These are phyloP conservation scores for Muscicapa adusta DNA, from an alignment of 2,113 vertebrate genomes.

Conservation along the genomic window DNA sequence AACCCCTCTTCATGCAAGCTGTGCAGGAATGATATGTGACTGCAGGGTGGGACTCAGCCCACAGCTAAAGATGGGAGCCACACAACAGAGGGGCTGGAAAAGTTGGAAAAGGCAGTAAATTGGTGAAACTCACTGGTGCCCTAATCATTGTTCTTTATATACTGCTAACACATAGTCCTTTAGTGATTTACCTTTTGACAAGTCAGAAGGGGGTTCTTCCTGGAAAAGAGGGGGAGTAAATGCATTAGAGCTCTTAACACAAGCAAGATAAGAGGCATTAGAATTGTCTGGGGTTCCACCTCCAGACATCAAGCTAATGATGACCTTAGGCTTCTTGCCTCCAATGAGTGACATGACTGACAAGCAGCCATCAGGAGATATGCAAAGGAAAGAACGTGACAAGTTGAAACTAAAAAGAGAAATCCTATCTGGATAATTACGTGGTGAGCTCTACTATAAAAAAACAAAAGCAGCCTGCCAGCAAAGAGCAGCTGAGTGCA, in stretches of 20 bases:
- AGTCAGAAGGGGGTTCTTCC: constrained; percentile 23
- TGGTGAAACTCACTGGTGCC: not conserved
- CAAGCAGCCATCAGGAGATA: constrained; percentile 3
- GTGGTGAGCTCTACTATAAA: not conserved
- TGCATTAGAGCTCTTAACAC: not conserved
- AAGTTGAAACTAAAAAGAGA: constrained; percentile 36
- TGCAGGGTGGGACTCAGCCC: not conserved
- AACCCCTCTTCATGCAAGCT: not conserved
- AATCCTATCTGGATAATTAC: constrained; percentile 46
- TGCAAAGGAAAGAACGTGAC: constrained; percentile 12
- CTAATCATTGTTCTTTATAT: not conserved
- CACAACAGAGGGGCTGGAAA: not conserved
- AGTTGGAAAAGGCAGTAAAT: not conserved
- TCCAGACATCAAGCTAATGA: constrained; percentile 58
- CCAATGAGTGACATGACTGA: constrained; percentile 21
- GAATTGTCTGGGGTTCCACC: constrained; percentile 31
- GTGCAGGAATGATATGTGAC: not conserved
- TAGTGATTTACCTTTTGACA: constrained; percentile 21
- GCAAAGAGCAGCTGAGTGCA: not conserved
- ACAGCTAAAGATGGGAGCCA: not conserved
- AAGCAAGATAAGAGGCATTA: constrained; percentile 11
- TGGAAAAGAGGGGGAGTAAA: not conserved
- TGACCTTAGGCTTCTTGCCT: constrained; percentile 44
- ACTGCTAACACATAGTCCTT: not conserved
- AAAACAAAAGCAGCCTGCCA: not conserved